Percentiles rank a stretch among this genome's conserved stretches.
Evolutionary conservation across 2,888 invertebrate species (phyloP).

Genomic region (Leucozona laternaria): DNA sequence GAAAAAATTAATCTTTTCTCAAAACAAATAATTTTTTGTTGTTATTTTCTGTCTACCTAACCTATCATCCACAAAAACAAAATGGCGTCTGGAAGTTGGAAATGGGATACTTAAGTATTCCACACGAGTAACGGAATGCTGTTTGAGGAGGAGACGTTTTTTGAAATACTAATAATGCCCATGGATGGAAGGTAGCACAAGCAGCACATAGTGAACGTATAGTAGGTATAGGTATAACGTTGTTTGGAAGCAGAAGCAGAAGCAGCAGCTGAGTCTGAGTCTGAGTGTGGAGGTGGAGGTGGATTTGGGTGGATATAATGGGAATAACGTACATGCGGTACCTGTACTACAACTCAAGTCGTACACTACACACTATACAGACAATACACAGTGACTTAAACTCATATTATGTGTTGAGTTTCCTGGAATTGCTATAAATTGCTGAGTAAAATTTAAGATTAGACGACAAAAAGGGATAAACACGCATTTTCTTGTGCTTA

Average conservation of each 20-base stretch:
- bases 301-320: slow-evolving; percentile 59
- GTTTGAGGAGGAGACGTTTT: slow-evolving; percentile 72
- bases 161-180: slow-evolving; percentile 75
- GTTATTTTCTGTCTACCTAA: slow-evolving; percentile 41
- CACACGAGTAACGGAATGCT: slow-evolving; percentile 72
- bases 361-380: slow-evolving; percentile 14
- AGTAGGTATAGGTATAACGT: slow-evolving; percentile 9
- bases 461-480: slow-evolving; percentile 55
- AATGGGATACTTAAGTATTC: slow-evolving; percentile 72
- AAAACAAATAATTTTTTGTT: slow-evolving; percentile 69
- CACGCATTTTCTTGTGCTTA: slow-evolving; percentile 34
- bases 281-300: slow-evolving; percentile 69
- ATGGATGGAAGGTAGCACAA: slow-evolving; percentile 61
- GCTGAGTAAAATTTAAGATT: slow-evolving; percentile 72
- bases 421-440: slow-evolving; percentile 56
- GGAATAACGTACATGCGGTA: slow-evolving; percentile 40
- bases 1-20: slow-evolving; percentile 70
- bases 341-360: slow-evolving; percentile 27
- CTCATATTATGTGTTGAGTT: slow-evolving; percentile 61
- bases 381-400: slow-evolving; percentile 16
- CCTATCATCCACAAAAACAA: slow-evolving; percentile 60
- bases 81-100: slow-evolving; percentile 72
- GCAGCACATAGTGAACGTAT: slow-evolving; percentile 5
- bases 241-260: slow-evolving; percentile 31
- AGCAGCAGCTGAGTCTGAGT: too few species aligned